A percentile compares a stretch with the other conserved stretches of the same genome.
Conservation (phyloP, 2,888 invertebrate genomes). For the Didymodactylos carnosus region DNA sequence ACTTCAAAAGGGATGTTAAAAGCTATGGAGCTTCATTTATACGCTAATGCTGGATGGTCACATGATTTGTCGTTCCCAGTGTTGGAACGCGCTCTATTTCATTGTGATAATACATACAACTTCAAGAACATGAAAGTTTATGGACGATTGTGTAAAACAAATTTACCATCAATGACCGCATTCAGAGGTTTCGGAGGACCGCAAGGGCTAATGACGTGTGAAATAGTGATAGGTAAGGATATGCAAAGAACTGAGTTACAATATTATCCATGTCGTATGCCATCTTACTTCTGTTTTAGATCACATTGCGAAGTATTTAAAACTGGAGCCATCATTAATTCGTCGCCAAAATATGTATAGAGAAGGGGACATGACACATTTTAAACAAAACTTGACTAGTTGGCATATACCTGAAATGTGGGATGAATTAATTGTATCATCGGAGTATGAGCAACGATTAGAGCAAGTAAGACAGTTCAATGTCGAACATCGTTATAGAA, state of each 20-base stretch:
- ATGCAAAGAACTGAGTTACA: conserved; percentile 53
- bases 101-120: conserved; percentile 17
- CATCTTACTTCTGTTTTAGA: conserved; percentile 29
- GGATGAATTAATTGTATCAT: conserved; percentile 26
- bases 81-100: conserved; percentile 16
- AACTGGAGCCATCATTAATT: conserved; percentile 29
- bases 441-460: conserved; percentile 22
- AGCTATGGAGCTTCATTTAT: conserved; percentile 19
- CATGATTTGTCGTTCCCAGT: conserved; percentile 20
- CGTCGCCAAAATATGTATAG: conserved; percentile 54
- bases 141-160: conserved; percentile 18
- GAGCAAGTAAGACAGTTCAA: conserved; percentile 27
- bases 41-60: conserved; percentile 21
- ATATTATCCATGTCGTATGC: conserved; percentile 44
- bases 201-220: conserved; percentile 68
- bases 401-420: conserved; percentile 41
- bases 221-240: conserved; percentile 55
- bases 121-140: background rate
- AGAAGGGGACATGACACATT: conserved; percentile 57
- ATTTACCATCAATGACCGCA: conserved; percentile 10
- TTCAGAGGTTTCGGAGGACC: conserved; percentile 53
- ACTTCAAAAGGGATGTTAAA: conserved; percentile 19
- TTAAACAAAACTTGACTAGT: conserved; percentile 49
- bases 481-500: conserved; percentile 27
- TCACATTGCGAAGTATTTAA: background rate